Evolutionary conservation across 2,888 invertebrate species (phyloP).

Genomic region (Odontocerum albicorne): DNA sequence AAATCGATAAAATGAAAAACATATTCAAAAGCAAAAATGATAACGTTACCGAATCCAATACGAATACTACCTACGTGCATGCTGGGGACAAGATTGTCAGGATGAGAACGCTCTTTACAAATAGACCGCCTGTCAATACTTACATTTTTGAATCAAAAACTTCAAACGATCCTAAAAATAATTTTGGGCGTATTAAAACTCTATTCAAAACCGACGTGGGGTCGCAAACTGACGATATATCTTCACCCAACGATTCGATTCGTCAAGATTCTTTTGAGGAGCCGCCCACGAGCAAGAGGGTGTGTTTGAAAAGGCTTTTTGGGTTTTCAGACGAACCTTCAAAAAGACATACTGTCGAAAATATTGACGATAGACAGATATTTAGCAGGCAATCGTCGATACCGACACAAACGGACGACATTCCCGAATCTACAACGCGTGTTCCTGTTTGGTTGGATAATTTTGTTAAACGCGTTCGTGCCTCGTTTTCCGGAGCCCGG

Average conservation of each 20-base stretch:
- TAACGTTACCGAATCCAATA: background rate
- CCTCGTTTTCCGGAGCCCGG: slow-evolving; percentile 24
- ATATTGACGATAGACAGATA: slow-evolving; percentile 32
- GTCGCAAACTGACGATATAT: slow-evolving; percentile 17
- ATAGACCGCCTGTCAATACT: slow-evolving; percentile 7
- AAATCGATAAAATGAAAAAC: slow-evolving; percentile 21
- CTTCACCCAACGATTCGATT: background rate
- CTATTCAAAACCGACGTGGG: slow-evolving; percentile 27
- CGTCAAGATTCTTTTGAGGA: background rate
- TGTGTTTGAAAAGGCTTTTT: slow-evolving; percentile 10
- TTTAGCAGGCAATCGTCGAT: slow-evolving; percentile 32
- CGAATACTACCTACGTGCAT: background rate
- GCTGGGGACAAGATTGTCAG: slow-evolving; percentile 22
- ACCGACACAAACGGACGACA: slow-evolving; percentile 6
- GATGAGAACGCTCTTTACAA: slow-evolving; percentile 29
- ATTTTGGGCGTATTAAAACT: slow-evolving; percentile 12
- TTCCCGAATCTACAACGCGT: slow-evolving; percentile 2
- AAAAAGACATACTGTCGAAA: too few species aligned
- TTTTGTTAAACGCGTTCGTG: slow-evolving; percentile 17
- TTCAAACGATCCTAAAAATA: background rate
- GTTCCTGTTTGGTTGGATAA: slow-evolving; percentile 22
- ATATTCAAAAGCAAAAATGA: slow-evolving; percentile 15
- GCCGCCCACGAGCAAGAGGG: background rate
- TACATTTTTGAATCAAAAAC: slow-evolving; percentile 11
- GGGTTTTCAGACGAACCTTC: background rate